Conservation (phyloP, 92 coral and sea anemone genomes). For the Scolanthus callimorphus region DNA sequence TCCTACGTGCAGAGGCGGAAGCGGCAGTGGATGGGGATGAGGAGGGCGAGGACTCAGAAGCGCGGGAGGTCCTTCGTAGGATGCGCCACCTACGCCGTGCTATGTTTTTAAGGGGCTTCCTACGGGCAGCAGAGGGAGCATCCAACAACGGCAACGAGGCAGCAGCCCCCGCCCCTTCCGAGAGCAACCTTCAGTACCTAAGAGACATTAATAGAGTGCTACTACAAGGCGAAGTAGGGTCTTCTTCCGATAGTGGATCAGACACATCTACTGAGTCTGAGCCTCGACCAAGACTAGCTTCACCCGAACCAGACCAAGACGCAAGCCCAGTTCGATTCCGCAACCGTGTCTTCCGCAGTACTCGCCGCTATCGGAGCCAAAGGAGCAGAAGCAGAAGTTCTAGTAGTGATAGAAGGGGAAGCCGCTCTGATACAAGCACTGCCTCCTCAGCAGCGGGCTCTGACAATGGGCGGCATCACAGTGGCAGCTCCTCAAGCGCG, state of each 20-base stretch:
- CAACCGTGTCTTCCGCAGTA: neutral
- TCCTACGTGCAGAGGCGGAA: constrained; percentile 26
- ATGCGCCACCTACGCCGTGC: constrained; percentile 31
- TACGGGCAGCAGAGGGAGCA: neutral
- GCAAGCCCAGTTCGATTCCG: neutral
- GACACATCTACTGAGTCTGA: neutral
- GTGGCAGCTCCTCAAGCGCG: neutral
- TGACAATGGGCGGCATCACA: neutral
- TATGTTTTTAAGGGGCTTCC: constrained; percentile 39
- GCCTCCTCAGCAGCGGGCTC: neutral
- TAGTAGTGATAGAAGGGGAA: neutral
- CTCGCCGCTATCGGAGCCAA: constrained; percentile 14
- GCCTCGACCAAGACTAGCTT: neutral
- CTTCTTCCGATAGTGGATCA: neutral
- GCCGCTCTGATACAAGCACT: neutral
- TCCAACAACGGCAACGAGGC: neutral
- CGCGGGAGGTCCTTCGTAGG: constrained; percentile 21
- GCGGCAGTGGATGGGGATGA: constrained; percentile 1
- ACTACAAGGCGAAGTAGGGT: neutral
- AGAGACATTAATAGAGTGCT: neutral
- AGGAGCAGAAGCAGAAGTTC: constrained; percentile 12
- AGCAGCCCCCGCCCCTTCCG: neutral
- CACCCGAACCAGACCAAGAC: neutral
- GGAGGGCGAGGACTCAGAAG: constrained; percentile 13
- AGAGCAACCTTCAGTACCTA: neutral